Evolutionary conservation across 2,797 vertebrate species (phyloP), one percentile per base, ranked within the genome.

Genomic region (Gobio occitaniae): DNA sequence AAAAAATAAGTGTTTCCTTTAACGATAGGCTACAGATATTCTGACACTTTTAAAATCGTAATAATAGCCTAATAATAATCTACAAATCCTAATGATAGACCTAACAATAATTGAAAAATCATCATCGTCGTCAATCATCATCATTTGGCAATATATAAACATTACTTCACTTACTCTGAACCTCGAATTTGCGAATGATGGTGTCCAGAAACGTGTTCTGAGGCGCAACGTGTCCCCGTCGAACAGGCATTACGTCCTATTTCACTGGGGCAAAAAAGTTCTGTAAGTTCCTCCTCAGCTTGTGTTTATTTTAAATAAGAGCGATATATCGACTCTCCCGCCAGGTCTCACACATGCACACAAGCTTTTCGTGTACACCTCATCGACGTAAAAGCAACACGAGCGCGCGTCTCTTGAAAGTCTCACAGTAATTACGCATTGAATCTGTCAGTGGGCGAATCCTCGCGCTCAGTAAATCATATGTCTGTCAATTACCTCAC

Each of bases 171-270:
- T 94, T 91, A 97, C 97, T 97, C 92, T 97, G 97, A 63, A 94
- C 96, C 91, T 97, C 97, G 89, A 97, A 97, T 91, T 97, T 97
- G 88, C 96, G 94, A 89, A 97, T 97, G 94, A 97, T 97, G 87
- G 96, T 97, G 89, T 97, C 97, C 92, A 97, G 91, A 91, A 97
- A 97, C 48, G 96, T 97, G 93, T 97, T 97, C 90, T 96, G 97
- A 36, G 96, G 96, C 66, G 97, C 97, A 91, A 97, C 96, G 92
- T 97, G 96, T 89, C 97, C 97, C 81, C 96, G 94, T 86, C 97
- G 95, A 86, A 97, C 96, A 71, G 96, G 96, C 97, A 96, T 97
- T 89, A 90, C 94, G 75, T 75, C 76, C 68, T 72, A 71, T 47
- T 61, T 68, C n/a, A 65, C 68, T 48, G 19, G 38, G 66, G 21